phyloP scores from a whole-genome alignment of 2,888 invertebrate genomes.

The Drosophila hamatofila region DNA sequence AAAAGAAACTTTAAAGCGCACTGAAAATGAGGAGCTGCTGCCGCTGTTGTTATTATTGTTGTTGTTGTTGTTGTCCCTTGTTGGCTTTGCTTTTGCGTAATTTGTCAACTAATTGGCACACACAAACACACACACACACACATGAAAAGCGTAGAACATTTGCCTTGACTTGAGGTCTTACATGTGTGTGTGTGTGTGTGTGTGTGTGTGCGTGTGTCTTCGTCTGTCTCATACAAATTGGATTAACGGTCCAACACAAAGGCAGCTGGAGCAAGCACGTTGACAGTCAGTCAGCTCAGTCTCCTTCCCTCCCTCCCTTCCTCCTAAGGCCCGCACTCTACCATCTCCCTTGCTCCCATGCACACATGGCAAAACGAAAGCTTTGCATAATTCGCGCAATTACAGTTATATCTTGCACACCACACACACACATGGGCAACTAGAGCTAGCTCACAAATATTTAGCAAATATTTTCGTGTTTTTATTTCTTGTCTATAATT shows the following conservation, averaged over 20 bases:
- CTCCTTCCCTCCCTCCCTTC: background rate
- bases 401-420: conserved; percentile 34
- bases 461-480: background rate
- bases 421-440: background rate
- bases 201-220: conserved; percentile 12
- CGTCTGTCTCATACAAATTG: conserved; percentile 58
- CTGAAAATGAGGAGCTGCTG: conserved; percentile 31
- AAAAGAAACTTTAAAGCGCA: conserved; percentile 31
- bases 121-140: conserved; percentile 20
- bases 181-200: conserved; percentile 4
- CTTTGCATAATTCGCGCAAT: conserved; percentile 67
- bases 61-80: conserved; percentile 29
- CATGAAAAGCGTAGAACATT: conserved; percentile 18
- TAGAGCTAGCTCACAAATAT: conserved; percentile 1
- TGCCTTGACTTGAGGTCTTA: conserved; percentile 45
- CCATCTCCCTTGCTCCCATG: background rate
- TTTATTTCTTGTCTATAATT: background rate
- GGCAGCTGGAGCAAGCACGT: conserved; percentile 33
- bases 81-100: conserved; percentile 72
- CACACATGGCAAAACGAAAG: conserved; percentile 19
- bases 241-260: conserved; percentile 62
- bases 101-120: conserved; percentile 76
- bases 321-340: background rate
- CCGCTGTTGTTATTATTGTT: background rate
- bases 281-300: conserved; percentile 23